phyloP scores from a whole-genome alignment of 2,797 vertebrate genomes.

The Diplodus sargus region DNA sequence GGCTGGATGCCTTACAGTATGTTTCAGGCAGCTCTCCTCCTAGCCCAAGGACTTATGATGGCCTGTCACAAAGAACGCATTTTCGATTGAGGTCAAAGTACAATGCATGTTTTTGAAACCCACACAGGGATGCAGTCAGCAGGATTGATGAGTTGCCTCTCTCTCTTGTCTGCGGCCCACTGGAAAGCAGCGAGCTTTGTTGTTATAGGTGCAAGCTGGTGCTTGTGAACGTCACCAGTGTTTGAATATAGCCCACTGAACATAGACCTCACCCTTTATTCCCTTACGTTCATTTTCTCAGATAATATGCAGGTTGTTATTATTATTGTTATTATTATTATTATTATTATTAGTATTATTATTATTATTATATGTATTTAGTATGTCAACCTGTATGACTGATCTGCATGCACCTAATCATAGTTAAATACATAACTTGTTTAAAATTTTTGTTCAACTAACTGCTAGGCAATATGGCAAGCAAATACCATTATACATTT shows the following conservation, averaged over 20 bases:
- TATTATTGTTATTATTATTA: not conserved
- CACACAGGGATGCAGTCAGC: slow-evolving; percentile 55
- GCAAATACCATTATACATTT: not conserved
- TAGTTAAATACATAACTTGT: not conserved
- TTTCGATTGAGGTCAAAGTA: slow-evolving; percentile 72
- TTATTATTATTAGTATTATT: no score
- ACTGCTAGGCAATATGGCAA: not conserved
- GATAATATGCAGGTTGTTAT: not conserved
- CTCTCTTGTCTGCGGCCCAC: slow-evolving; percentile 38
- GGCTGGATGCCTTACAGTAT: slow-evolving; percentile 19
- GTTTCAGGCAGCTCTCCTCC: slow-evolving; percentile 15
- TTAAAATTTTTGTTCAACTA: not conserved
- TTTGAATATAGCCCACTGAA: not conserved
- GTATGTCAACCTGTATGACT: not conserved
- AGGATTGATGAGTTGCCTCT: slow-evolving; percentile 50
- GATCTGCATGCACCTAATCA: not conserved
- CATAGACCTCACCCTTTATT: not conserved
- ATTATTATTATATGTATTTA: not conserved
- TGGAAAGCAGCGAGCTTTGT: slow-evolving; percentile 31
- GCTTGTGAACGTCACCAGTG: not conserved
- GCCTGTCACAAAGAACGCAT: slow-evolving; percentile 50
- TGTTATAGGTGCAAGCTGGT: slow-evolving; percentile 5
- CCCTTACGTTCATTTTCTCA: not conserved
- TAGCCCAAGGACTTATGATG: slow-evolving; percentile 26
- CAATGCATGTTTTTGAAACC: slow-evolving; percentile 69